Conservation (phyloP, 2,113 vertebrate genomes). For the Bagarius yarrelli region DNA sequence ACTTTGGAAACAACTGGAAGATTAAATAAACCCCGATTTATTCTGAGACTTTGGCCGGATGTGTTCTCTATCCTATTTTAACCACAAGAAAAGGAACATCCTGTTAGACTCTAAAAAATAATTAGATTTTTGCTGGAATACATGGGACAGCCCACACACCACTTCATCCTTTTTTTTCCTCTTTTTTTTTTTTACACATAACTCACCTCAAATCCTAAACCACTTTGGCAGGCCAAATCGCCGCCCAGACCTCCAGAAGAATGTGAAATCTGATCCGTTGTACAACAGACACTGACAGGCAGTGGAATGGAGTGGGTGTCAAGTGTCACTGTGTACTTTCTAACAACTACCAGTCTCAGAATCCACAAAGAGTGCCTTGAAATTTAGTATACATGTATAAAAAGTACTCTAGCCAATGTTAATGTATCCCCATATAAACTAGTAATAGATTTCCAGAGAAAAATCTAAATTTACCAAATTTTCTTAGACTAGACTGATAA, state of each 20-base stretch:
- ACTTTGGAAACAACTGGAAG: neutral
- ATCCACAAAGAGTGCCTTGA: neutral
- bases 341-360: neutral
- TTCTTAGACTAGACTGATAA: neutral
- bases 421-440: neutral
- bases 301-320: conserved; percentile 8
- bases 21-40: neutral
- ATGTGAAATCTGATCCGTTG: conserved; percentile 13
- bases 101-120: neutral
- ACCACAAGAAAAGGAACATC: no score
- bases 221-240: neutral
- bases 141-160: neutral
- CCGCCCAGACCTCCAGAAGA: neutral
- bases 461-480: neutral
- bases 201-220: neutral
- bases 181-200: neutral
- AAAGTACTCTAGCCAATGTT: neutral
- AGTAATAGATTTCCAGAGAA: neutral
- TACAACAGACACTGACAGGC: conserved; percentile 17
- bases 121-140: neutral
- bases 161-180: neutral
- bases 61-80: neutral
- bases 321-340: conserved; percentile 13
- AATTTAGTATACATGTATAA: neutral
- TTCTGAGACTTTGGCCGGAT: neutral